These are phyloP conservation scores for Laticauda colubrina DNA, from an alignment of 2,113 vertebrate species.

Conservation along the genomic window DNA sequence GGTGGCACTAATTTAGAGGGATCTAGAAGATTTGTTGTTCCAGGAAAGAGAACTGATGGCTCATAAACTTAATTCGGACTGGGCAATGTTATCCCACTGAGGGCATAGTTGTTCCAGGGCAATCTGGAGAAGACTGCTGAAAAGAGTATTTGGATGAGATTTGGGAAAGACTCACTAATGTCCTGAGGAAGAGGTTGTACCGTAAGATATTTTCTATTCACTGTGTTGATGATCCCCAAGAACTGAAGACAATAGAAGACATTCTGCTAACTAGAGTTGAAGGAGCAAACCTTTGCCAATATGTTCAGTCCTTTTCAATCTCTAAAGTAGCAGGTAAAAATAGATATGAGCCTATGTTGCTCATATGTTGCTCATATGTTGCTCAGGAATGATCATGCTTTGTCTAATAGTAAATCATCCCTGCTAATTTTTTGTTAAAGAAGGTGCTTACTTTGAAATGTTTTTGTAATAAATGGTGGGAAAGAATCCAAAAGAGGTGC, in stretches of 20 bases:
- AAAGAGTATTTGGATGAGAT: neutral
- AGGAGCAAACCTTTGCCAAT: neutral
- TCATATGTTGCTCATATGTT: no score
- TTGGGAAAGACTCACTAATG: neutral
- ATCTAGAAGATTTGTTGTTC: neutral
- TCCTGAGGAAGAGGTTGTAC: neutral
- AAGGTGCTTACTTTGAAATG: neutral
- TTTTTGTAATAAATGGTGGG: neutral
- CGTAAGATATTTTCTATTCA: neutral
- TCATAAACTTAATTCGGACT: neutral
- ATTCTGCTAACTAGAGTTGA: neutral
- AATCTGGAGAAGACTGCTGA: neutral
- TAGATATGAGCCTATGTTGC: neutral
- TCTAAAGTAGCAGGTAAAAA: neutral
- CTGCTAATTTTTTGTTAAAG: neutral
- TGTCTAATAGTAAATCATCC: neutral
- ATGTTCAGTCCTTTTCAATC: neutral
- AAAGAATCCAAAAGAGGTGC: neutral
- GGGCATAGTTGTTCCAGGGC: neutral
- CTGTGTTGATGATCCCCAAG: neutral
- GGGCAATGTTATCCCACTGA: neutral
- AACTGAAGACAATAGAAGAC: neutral
- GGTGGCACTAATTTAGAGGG: neutral
- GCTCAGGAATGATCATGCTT: neutral
- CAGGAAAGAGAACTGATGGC: neutral